Percentiles rank a stretch among this genome's conserved stretches.
Evolutionary conservation across 2,113 vertebrate genomes (phyloP).

Genomic region (Odocoileus hemionus): DNA sequence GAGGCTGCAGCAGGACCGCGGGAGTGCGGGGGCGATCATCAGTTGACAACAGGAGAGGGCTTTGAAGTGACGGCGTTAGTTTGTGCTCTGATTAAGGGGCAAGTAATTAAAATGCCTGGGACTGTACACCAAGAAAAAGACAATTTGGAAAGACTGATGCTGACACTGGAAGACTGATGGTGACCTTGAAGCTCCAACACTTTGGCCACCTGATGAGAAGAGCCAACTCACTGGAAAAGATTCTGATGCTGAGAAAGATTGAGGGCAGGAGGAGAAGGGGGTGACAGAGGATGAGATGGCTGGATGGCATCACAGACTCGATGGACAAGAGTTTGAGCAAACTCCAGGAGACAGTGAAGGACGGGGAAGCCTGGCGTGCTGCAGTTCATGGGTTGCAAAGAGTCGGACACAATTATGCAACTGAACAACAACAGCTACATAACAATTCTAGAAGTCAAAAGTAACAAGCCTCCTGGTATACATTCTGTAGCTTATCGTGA

Average conservation of each 20-base stretch:
- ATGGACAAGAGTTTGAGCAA: not conserved
- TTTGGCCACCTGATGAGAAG: not conserved
- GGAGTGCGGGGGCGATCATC: accelerated
- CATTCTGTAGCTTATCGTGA: accelerated
- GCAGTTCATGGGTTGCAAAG: not conserved
- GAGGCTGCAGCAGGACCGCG: accelerated
- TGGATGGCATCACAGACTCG: not conserved
- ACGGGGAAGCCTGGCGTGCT: not conserved
- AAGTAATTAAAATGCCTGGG: not conserved
- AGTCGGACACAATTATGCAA: not conserved
- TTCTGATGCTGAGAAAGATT: not conserved
- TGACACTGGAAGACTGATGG: not conserved
- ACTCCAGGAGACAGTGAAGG: not conserved
- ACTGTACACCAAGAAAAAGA: not conserved
- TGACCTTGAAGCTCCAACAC: not conserved
- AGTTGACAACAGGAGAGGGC: not conserved
- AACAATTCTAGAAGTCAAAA: not conserved
- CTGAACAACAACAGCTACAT: accelerated
- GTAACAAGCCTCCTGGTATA: no score
- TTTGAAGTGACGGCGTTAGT: not conserved
- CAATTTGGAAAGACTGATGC: not conserved
- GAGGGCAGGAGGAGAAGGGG: not conserved
- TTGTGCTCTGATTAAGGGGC: not conserved
- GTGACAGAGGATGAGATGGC: not conserved
- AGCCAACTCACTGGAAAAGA: not conserved